phyloP scores from a whole-genome alignment of 2,797 vertebrate species.

The Bovichtus variegatus region DNA sequence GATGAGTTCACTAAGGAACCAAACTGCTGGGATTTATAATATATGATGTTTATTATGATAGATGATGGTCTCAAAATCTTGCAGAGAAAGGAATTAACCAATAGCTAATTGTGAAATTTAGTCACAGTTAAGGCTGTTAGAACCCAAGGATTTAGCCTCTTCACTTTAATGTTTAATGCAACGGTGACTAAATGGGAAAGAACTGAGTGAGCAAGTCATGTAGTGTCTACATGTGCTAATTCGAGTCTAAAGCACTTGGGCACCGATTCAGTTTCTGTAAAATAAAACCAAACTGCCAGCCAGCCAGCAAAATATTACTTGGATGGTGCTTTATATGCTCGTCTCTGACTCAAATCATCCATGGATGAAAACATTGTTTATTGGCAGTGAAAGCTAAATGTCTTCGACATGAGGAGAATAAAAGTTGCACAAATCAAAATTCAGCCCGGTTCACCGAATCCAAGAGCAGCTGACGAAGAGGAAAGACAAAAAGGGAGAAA shows the following conservation, averaged over 20 bases:
- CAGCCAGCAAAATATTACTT: constrained; percentile 17
- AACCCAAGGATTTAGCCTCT: constrained; percentile 17
- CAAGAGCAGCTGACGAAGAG: constrained; percentile 13
- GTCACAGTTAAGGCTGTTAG: background rate
- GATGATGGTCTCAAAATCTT: constrained; percentile 25
- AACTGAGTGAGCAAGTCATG: constrained; percentile 4
- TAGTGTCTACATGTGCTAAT: background rate
- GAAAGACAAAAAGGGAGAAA: constrained; percentile 24
- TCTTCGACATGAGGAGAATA: constrained; percentile 40
- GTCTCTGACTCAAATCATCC: constrained; percentile 46
- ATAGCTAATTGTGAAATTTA: constrained; percentile 36
- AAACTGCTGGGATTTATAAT: constrained; percentile 57
- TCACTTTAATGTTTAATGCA: constrained; percentile 40
- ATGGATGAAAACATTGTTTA: constrained; percentile 57
- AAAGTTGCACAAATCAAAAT: constrained; percentile 47
- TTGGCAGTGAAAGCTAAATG: constrained; percentile 46
- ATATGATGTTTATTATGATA: constrained; percentile 62
- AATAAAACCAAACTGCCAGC: constrained; percentile 17
- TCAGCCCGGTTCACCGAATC: constrained; percentile 41
- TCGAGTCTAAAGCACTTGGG: constrained; percentile 27
- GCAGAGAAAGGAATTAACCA: constrained; percentile 23
- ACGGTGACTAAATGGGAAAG: constrained; percentile 11
- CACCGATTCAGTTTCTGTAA: constrained; percentile 18
- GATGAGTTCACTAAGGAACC: constrained; percentile 54
- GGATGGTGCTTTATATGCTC: constrained; percentile 27